phyloP scores from a whole-genome alignment of 2,888 invertebrate genomes.

The Napeogenes sylphis region DNA sequence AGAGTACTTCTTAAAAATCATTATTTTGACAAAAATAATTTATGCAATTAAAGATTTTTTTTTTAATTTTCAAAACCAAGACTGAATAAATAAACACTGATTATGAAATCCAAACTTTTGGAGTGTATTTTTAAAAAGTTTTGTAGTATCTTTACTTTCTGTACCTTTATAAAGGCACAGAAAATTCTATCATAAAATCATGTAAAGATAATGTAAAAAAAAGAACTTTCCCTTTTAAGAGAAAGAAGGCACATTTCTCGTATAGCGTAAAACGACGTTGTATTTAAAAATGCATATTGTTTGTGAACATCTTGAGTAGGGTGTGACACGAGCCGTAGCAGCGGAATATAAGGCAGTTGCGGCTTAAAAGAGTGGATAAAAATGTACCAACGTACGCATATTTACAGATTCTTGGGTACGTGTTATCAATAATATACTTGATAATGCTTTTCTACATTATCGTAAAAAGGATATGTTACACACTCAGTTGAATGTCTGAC shows the following conservation, averaged over 20 bases:
- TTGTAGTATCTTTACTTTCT: too few species aligned
- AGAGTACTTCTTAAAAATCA: too few species aligned
- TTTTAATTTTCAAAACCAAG: not conserved
- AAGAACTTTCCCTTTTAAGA: slow-evolving; percentile 20
- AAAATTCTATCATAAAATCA: slow-evolving; percentile 22
- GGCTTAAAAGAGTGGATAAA: slow-evolving; percentile 42
- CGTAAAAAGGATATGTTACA: slow-evolving; percentile 3
- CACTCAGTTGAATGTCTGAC: slow-evolving; percentile 6
- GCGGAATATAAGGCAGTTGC: slow-evolving; percentile 40
- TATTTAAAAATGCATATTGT: slow-evolving; percentile 55
- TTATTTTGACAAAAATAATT: too few species aligned
- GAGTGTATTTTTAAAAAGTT: not conserved
- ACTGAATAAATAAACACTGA: slow-evolving; percentile 3
- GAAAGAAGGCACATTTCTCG: slow-evolving; percentile 21
- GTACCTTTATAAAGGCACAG: slow-evolving; percentile 6
- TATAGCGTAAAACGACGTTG: slow-evolving; percentile 33
- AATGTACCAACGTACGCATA: slow-evolving; percentile 11
- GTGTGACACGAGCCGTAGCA: slow-evolving; percentile 40
- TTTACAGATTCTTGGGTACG: not conserved
- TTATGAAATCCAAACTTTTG: slow-evolving; percentile 1
- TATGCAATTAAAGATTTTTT: too few species aligned
- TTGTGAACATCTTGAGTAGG: slow-evolving; percentile 35
- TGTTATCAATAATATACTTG: slow-evolving; percentile 1
- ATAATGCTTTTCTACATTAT: not conserved
- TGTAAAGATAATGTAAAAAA: slow-evolving; percentile 40